Evolutionary conservation across 2,888 invertebrate species (phyloP).

Genomic region (Nematopogon swammerdamellus): DNA sequence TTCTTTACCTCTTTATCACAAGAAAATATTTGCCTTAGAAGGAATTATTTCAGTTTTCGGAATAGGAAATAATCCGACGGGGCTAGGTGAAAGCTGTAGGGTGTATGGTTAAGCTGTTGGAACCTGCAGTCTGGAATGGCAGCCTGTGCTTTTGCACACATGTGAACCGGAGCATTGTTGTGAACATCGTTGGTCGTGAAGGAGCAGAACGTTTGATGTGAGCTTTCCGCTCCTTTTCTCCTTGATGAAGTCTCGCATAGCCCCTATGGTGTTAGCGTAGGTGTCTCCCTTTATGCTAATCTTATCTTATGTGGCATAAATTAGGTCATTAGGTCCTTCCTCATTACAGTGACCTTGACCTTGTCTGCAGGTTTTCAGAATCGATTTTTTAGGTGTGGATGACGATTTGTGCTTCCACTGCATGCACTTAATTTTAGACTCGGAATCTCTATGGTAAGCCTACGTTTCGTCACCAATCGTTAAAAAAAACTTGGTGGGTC

Average conservation of each 20-base stretch:
- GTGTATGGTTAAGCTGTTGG: neutral
- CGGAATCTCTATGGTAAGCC: neutral
- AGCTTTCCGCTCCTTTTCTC: neutral
- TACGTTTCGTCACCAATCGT: neutral
- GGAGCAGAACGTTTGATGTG: neutral
- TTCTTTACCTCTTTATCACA: neutral
- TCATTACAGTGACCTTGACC: neutral
- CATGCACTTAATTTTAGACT: neutral
- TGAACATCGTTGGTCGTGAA: neutral
- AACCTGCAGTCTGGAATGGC: neutral
- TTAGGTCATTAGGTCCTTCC: neutral
- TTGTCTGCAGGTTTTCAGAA: neutral
- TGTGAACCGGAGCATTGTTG: neutral
- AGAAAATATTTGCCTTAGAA: neutral
- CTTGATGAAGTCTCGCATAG: no score
- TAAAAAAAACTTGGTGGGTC: no score
- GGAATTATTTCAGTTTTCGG: neutral
- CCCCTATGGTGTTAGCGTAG: neutral
- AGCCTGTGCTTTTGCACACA: neutral
- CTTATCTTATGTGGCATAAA: neutral
- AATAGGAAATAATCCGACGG: neutral
- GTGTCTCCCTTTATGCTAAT: neutral
- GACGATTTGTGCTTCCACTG: neutral
- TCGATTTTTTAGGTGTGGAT: neutral
- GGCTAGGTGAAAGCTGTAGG: neutral